Percentiles rank a stretch among this genome's conserved stretches.
phyloP scores from a whole-genome alignment of 2,797 vertebrate species.

The Acanthopagrus latus region DNA sequence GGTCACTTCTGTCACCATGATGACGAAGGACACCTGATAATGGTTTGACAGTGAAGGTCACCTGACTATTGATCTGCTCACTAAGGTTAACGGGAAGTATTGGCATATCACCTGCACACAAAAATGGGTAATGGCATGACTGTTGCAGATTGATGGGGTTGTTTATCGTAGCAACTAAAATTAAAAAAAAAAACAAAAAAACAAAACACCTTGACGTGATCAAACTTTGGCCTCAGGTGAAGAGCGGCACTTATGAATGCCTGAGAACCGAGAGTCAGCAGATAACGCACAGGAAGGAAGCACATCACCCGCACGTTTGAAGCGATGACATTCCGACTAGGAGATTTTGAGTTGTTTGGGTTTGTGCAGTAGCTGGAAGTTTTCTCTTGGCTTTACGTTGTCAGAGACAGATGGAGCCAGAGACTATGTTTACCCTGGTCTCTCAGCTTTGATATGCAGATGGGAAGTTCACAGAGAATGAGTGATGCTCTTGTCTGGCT shows the following conservation, averaged over 20 bases:
- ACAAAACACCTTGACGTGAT: neutral
- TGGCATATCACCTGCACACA: no score
- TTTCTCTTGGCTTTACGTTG: conserved; percentile 73
- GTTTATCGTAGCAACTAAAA: conserved; percentile 1
- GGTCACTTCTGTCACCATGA: no score
- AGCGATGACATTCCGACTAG: conserved; percentile 34
- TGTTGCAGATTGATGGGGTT: no score
- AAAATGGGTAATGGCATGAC: no score
- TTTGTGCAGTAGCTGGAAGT: conserved; percentile 42
- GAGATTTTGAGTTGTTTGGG: conserved; percentile 59
- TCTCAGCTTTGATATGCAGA: conserved; percentile 90
- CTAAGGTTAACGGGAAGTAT: no score
- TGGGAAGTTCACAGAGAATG: conserved; percentile 86
- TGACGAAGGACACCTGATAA: no score
- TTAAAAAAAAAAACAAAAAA: neutral
- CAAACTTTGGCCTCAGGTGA: conserved; percentile 2
- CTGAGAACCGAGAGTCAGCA: conserved; percentile 16
- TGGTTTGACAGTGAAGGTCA: no score
- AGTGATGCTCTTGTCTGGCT: conserved; percentile 84
- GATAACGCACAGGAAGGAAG: conserved; percentile 20
- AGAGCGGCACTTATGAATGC: neutral
- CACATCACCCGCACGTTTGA: conserved; percentile 26
- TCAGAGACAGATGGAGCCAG: conserved; percentile 85
- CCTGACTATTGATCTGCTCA: no score
- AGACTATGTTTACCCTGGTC: conserved; percentile 83